These are phyloP conservation scores for Pemphredon lugubris DNA, from an alignment of 2,888 invertebrate genomes.

Conservation along the genomic window DNA sequence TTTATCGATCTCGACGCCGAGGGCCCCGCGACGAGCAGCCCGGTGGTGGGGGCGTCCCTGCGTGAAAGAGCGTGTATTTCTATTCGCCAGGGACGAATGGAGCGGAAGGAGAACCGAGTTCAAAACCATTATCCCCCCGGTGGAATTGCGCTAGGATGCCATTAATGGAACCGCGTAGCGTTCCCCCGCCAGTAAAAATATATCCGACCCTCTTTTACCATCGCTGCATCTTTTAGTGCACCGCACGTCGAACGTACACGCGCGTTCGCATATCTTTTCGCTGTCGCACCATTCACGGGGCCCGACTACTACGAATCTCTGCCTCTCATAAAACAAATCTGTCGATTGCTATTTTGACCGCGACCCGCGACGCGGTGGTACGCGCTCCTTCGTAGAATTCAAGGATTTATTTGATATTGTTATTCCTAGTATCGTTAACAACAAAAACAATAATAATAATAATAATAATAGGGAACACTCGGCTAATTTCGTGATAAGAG, in stretches of 20 bases:
- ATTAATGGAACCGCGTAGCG: constrained; percentile 64
- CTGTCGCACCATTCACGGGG: background rate
- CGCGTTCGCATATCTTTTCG: background rate
- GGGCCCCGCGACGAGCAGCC: background rate
- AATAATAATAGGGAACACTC: too few species aligned
- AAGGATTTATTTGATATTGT: background rate
- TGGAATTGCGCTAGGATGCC: constrained; percentile 61
- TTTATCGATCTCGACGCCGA: constrained; percentile 3
- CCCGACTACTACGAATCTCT: constrained; percentile 9
- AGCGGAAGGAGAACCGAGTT: constrained; percentile 30
- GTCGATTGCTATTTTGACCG: too few species aligned
- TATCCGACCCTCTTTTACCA: constrained; percentile 57
- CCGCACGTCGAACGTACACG: constrained; percentile 17
- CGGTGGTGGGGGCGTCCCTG: constrained; percentile 13
- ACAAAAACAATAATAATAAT: too few species aligned
- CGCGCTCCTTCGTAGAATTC: background rate
- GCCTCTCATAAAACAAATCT: background rate
- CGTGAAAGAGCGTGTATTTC: constrained; percentile 37
- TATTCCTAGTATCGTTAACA: background rate
- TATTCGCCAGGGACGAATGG: constrained; percentile 16
- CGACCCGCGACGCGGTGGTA: background rate
- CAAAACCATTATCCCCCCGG: constrained; percentile 61
- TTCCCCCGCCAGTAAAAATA: constrained; percentile 59
- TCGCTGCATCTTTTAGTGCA: constrained; percentile 64
- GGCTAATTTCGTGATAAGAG: too few species aligned